Evolutionary conservation across 2,113 vertebrate species (phyloP).

Genomic region (Austrofundulus limnaeus): DNA sequence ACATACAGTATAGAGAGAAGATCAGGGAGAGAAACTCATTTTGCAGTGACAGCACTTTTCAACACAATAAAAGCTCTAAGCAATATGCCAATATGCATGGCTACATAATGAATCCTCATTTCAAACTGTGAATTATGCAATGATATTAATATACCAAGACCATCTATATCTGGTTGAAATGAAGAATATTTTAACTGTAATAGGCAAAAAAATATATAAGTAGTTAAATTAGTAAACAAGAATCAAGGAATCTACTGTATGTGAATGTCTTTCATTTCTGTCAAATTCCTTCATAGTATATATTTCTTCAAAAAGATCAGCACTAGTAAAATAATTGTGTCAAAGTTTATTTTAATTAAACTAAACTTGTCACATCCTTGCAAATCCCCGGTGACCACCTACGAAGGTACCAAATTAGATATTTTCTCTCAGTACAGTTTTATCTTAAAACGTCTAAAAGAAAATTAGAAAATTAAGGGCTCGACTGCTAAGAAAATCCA

Average conservation of each 20-base stretch:
- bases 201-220: no score
- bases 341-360: neutral
- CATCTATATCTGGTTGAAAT: slow-evolving; percentile 35
- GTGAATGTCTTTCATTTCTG: no score
- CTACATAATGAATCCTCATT: slow-evolving; percentile 47
- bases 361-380: neutral
- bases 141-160: slow-evolving; percentile 29
- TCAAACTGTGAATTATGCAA: slow-evolving; percentile 27
- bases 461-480: neutral
- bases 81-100: slow-evolving; percentile 36
- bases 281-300: neutral
- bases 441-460: neutral
- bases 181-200: slow-evolving; percentile 13
- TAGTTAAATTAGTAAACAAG: no score
- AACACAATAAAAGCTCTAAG: slow-evolving; percentile 40
- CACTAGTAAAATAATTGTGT: neutral
- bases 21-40: slow-evolving; percentile 17
- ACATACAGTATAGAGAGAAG: slow-evolving; percentile 32
- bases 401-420: neutral
- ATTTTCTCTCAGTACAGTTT: neutral
- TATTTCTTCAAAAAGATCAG: neutral
- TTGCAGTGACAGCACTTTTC: slow-evolving; percentile 58
- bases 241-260: no score
- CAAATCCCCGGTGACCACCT: neutral
- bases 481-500: neutral